phyloP scores from a whole-genome alignment of 92 coral and sea anemone genomes.

The Pocillopora meandrina region DNA sequence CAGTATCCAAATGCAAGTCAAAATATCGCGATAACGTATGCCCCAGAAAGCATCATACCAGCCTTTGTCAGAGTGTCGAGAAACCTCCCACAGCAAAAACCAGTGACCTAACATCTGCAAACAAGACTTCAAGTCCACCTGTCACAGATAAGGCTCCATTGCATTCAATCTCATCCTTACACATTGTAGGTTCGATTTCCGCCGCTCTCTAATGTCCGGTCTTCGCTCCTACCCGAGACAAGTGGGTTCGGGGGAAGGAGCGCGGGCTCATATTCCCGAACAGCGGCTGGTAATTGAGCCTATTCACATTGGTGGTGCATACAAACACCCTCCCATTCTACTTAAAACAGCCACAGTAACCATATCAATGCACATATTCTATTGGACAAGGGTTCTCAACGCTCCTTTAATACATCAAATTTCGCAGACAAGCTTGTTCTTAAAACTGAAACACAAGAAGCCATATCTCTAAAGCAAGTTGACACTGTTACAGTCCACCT shows the following conservation, averaged over 20 bases:
- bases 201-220: no score
- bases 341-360: conserved; percentile 22
- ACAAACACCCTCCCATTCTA: conserved; percentile 23
- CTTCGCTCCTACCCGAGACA: no score
- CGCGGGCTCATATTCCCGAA: no score
- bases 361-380: conserved; percentile 25
- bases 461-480: conserved; percentile 26
- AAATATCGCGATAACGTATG: conserved; percentile 18
- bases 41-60: conserved; percentile 37
- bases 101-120: conserved; percentile 15
- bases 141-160: conserved; percentile 2
- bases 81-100: conserved; percentile 12
- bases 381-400: conserved; percentile 59
- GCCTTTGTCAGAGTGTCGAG: conserved; percentile 32
- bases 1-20: conserved; percentile 38
- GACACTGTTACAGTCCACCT: conserved; percentile 13
- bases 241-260: no score
- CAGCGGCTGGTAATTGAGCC: no score
- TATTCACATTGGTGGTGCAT: no score
- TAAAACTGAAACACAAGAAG: conserved; percentile 11
- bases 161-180: conserved; percentile 6
- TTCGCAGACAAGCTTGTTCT: neutral
- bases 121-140: conserved; percentile 1
- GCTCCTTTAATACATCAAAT: conserved; percentile 30
- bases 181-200: neutral